phyloP scores from a whole-genome alignment of 2,113 vertebrate genomes.

The Arvicanthis niloticus region DNA sequence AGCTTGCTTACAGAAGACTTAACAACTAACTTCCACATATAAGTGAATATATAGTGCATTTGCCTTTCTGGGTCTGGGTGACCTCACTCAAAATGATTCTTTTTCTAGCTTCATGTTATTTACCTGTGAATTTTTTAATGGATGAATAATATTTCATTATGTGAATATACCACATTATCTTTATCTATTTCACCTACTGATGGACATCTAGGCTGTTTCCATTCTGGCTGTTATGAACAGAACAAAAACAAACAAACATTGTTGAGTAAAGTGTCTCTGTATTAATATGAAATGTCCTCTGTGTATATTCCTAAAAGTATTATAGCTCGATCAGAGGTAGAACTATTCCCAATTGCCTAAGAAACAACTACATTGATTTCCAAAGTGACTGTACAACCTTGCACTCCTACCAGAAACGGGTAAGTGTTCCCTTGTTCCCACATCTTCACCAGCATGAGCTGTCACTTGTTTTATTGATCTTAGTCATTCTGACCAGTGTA shows the following conservation, averaged over 20 bases:
- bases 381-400: neutral
- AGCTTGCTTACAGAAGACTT: neutral
- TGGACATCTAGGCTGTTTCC: neutral
- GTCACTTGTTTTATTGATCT: neutral
- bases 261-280: neutral
- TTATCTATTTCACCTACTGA: neutral
- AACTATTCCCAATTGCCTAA: neutral
- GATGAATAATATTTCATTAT: neutral
- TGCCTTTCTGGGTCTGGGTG: neutral
- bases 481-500: neutral
- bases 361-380: neutral
- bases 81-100: neutral
- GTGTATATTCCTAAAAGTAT: neutral
- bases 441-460: neutral
- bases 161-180: neutral
- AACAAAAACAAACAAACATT: neutral
- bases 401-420: neutral
- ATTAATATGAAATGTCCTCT: neutral
- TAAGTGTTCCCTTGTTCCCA: neutral
- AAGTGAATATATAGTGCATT: neutral
- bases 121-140: neutral
- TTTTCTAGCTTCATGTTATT: neutral
- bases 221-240: neutral
- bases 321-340: neutral
- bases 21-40: neutral